These are phyloP conservation scores for Pristionchus japonicus DNA, from an alignment of 2,888 invertebrate genomes.

Conservation along the genomic window DNA sequence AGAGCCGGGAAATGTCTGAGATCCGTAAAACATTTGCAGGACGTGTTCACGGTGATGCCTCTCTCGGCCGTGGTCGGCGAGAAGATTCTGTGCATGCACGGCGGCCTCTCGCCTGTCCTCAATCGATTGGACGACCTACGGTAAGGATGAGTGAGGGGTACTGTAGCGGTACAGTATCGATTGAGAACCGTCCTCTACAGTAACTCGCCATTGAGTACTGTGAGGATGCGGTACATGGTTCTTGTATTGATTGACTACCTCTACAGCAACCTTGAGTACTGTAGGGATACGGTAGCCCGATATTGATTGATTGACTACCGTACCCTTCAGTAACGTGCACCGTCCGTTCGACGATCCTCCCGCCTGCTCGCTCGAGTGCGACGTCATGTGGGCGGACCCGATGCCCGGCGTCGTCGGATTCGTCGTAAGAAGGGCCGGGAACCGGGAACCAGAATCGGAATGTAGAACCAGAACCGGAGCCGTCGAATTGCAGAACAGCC, in stretches of 20 bases:
- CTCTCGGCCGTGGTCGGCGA: constrained; percentile 77
- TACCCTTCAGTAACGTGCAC: background rate
- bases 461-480: background rate
- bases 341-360: constrained; percentile 42
- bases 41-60: constrained; percentile 79
- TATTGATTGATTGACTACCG: background rate
- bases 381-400: constrained; percentile 61
- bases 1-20: background rate
- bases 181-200: background rate
- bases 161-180: background rate
- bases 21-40: constrained; percentile 44
- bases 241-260: background rate
- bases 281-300: background rate
- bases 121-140: constrained; percentile 26
- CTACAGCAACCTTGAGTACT: no score
- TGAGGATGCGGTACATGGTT: background rate
- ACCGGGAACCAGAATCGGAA: background rate
- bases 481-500: constrained; percentile 33
- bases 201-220: background rate
- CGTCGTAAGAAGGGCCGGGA: constrained; percentile 67
- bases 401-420: constrained; percentile 49
- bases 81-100: constrained; percentile 77
- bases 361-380: constrained; percentile 53
- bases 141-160: background rate
- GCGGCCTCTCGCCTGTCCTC: constrained; percentile 51